Evolutionary conservation across 2,888 invertebrate genomes (phyloP), one percentile per base, ranked within the genome.

Genomic region (Teinopalpus imperialis): DNA sequence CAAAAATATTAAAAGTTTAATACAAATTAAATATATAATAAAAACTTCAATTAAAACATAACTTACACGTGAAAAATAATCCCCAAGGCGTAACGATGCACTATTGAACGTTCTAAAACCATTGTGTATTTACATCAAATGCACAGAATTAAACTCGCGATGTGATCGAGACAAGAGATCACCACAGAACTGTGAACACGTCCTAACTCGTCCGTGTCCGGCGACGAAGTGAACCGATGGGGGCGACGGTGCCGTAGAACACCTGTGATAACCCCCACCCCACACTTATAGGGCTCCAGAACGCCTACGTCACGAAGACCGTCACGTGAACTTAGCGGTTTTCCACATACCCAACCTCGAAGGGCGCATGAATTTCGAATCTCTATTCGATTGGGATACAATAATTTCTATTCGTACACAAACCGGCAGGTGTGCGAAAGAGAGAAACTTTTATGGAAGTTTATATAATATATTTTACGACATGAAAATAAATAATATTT

Each of bases 271-370:
- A 55, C 60, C 51, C 48, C 53, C 52, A 71, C 44, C 54, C 52
- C 58, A 81, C 85, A 85, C 81, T 85, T 83, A 88, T 81, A 80
- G 77, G 87, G 88, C 80, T 82, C 75, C 78, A 64, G 57, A 59
- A 61, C 62, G 61, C 59, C 57, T 56, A 56, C 61, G 55, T 56
- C 58, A 48, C 53, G 53, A 16, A 44, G 30, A 24, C 14, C 52
- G 20, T 23, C 45, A 40, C 40, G 53, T 45, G 47, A 20, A 20
- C 24, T 24, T 31, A 37, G 37, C 34, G 27, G 32, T 26, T 43
- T 43, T 43, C 35, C 41, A 32, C 45, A 43, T 8, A 27, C 12
- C 12, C 20, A 12, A 16, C 24, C 4, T 13, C 3, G 4, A 10
- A 5, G 34, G 6, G 8, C 24, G 9, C 36, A 24, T n/a, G n/a